A percentile compares a stretch with the other conserved stretches of the same genome.
Evolutionary conservation across 2,797 vertebrate species (phyloP).

Genomic region (Siniperca undulata): DNA sequence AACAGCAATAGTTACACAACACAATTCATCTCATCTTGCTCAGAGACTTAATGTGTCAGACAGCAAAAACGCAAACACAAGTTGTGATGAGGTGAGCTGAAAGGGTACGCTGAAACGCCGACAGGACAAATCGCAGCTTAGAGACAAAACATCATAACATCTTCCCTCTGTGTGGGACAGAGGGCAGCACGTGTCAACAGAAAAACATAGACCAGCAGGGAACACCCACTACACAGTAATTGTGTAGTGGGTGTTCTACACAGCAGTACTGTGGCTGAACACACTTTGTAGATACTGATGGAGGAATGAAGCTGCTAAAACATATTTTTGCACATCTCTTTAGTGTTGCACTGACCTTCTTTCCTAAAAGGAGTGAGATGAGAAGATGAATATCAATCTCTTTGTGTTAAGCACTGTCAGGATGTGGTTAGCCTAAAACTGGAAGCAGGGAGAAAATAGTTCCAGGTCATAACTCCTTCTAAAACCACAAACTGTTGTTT

Average conservation of each 20-base stretch:
- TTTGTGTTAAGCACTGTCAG: background rate
- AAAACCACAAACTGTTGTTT: too few species aligned
- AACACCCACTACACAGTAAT: too few species aligned
- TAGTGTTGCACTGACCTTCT: background rate
- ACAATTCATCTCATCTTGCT: background rate
- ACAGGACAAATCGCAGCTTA: background rate
- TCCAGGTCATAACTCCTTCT: too few species aligned
- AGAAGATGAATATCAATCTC: background rate
- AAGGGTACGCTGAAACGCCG: background rate
- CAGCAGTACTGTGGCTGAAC: background rate
- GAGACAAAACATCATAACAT: constrained; percentile 4
- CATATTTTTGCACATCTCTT: background rate
- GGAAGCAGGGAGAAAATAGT: too few species aligned
- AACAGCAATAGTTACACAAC: background rate
- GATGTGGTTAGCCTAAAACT: background rate
- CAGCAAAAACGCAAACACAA: background rate
- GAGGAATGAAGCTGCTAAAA: background rate
- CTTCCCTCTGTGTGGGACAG: background rate
- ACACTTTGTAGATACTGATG: background rate
- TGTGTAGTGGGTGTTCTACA: background rate
- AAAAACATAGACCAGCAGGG: background rate
- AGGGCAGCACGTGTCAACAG: background rate
- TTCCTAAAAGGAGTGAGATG: background rate
- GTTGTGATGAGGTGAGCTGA: background rate
- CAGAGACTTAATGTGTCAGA: constrained; percentile 1